Base-by-base conservation (phyloP, 2,797 vertebrate species). In the Trematomus bernacchii region DNA sequence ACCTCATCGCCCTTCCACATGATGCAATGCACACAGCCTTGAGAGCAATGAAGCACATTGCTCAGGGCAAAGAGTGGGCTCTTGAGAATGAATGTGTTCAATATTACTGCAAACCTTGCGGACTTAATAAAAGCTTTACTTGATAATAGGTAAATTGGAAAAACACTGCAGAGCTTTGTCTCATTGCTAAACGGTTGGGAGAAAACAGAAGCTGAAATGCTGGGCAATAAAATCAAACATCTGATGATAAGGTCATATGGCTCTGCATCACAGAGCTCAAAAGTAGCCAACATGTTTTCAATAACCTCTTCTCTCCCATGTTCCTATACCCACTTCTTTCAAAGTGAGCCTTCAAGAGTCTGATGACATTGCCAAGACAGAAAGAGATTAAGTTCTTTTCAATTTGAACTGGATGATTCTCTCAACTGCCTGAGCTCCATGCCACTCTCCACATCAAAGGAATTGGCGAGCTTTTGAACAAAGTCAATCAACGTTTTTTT, bases 371-470 rank as follows among this genome's bases (percentile, higher is more conserved):
- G 67, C 53, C 58, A 66, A 77, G 77, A 80, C 71, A 80, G 73
- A 43, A 58, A 27, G 67, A 89, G 86, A 89, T 90, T 89, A 86
- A 85, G 78, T 80, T 86, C 47, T 87, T 84, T 85, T 80, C 73
- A 72, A 53, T 86, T 75, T 80, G 85, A 81, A 81, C 78, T 46
- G 62, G 52, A 80, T 76, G 82, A 81, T 73, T 90, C 82, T 88
- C 63, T 72, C 58, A 65, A 69, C 75, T 76, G 64, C 53, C 60
- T 85, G 60, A 57, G 59, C 70, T 89, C 82, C 71, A 72, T 73
- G 82, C 79, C 85, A 80, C 73, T 65, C 77, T 76, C 52, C 0
- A 87, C 86, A 90, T 92, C 89, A 93, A 93, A 93, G 77, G 71
- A 71, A 54, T 43, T 79, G 79, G 76, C 69, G 18, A 78, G 73